Base-by-base conservation (phyloP, 2,888 invertebrate genomes). In the Corythucha ciliata region DNA sequence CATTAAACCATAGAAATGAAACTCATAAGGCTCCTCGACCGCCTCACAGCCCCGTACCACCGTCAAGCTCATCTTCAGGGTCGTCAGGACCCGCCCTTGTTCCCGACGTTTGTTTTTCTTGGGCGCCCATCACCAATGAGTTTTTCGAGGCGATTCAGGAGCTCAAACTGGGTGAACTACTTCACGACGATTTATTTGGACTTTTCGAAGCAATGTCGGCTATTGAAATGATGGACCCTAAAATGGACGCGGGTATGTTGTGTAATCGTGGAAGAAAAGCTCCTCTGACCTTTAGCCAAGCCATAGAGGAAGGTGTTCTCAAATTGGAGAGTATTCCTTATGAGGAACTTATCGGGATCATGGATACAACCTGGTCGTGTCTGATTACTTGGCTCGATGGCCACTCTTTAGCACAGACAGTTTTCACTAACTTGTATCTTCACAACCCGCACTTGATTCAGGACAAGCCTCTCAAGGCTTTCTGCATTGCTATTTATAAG, bases 141-240 rank as follows among this genome's bases (percentile, higher is more conserved):
- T 55, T 55, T 25, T 55, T 55, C 40, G 52, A 46, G n/a, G 47
- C 47, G 10, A 55, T 55, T n/a, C 52, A 55, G 80, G 90, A 88
- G 65, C 71, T 96, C 54, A 74, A 83, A 62, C 73, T 94, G 45
- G 96, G 96, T 2, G 93, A 96, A 69, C 71, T 96, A 26, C 72
- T 93, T 6, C 93, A 94, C 64, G 92, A 94, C 75, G 84, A 87
- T 46, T 69, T 85, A 18, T 91, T 86, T 73, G 90, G 93, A 3
- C 72, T 98, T 32, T 92, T 92, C 70, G 97, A 98, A 69, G 97
- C 96, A 0, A 98, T 98, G 97, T 94, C 96, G 1, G 97, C 97
- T 1, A 97, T 98, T 63, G 97, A 98, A 71, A 93, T 98, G 89
- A 97, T 97, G 97, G 97, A 98, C 68, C 96, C 97, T 0, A 98